Base-by-base conservation (phyloP, 1,140 invertebrate species). In the Condylostylus longicornis region DNA sequence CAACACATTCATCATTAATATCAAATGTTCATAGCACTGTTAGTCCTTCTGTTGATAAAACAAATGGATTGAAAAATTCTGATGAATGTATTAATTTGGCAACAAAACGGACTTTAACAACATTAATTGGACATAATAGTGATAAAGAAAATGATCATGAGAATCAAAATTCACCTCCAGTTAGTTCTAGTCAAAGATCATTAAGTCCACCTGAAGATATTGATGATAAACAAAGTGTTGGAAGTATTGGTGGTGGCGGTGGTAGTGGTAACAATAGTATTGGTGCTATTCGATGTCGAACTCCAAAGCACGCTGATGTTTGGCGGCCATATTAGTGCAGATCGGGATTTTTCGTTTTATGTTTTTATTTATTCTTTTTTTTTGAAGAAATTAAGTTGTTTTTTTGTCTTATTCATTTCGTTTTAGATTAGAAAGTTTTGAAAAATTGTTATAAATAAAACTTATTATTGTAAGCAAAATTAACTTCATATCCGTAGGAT, bases 251-350 rank as follows among this genome's bases (percentile, higher is more conserved):
- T 10, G 40, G 28, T 5, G 44, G 36, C 2, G 8, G 21, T 12
- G 37, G 37, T 9, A 37, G 43, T 8, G 40, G 40, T 3, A 46
- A 43, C 12, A 25, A 31, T 29, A 27, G 21, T n/a, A 40, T 42
- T 27, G 56, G 56, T 4, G 51, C 56, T 0, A 59, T 59, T 13
- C 46, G 56, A 33, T 51, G 47, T 17, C 47, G 54, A 22, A 59
- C 57, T 6, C 56, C 56, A 4, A 60, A 60, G 28, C 49, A 55
- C 23, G 46, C 50, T 10, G 58, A 61, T 42, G 58, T 61, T 10
- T 61, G 58, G 58, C 53, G 58, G 28, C 58, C 58, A 28, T 61
- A 61, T 50, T 61, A 61, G 53, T 23, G 4, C 12, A 27, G 25
- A 27, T 3, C 12, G 8, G 10, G 4, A 13, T 27, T 13, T 27